Evolutionary conservation across 1,140 invertebrate genomes (phyloP).

Genomic region (Ceratina calcarata): DNA sequence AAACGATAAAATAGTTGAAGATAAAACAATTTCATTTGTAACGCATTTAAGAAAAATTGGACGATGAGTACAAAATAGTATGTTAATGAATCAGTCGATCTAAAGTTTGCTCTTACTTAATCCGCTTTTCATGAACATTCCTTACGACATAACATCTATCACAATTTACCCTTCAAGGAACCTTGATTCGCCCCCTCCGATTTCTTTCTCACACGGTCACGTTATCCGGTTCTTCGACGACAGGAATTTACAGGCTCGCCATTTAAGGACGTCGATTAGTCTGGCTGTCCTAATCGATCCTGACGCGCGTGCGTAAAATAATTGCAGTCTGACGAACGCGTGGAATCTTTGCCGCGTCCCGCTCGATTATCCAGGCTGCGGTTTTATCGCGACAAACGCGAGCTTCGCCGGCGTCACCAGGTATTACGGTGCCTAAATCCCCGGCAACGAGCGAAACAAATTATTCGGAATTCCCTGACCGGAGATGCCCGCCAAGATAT

Average conservation of each 20-base stretch:
- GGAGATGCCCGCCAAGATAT: constrained; percentile 60
- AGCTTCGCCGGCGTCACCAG: constrained; percentile 18
- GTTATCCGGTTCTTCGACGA: not conserved
- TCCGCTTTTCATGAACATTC: not conserved
- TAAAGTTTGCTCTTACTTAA: too few relatives aligned
- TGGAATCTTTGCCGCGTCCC: constrained; percentile 27
- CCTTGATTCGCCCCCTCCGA: not conserved
- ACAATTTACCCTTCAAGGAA: constrained; percentile 1
- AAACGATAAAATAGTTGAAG: too few relatives aligned
- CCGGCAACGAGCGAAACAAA: constrained; percentile 56
- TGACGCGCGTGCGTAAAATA: constrained; percentile 56
- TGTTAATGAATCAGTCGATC: not conserved
- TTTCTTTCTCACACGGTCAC: constrained; percentile 28
- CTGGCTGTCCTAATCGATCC: constrained; percentile 52
- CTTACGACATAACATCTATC: constrained; percentile 1
- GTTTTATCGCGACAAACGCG: constrained; percentile 51
- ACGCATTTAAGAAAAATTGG: too few relatives aligned
- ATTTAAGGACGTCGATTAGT: constrained; percentile 61
- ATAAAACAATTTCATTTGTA: too few relatives aligned
- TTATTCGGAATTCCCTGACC: constrained; percentile 62
- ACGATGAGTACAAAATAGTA: too few relatives aligned
- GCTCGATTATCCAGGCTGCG: constrained; percentile 8
- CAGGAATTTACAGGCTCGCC: constrained; percentile 49
- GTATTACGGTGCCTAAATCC: constrained; percentile 52
- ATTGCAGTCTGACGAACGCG: constrained; percentile 52